Base-by-base conservation (phyloP, 1,140 invertebrate species). In the Eurosta solidaginis region DNA sequence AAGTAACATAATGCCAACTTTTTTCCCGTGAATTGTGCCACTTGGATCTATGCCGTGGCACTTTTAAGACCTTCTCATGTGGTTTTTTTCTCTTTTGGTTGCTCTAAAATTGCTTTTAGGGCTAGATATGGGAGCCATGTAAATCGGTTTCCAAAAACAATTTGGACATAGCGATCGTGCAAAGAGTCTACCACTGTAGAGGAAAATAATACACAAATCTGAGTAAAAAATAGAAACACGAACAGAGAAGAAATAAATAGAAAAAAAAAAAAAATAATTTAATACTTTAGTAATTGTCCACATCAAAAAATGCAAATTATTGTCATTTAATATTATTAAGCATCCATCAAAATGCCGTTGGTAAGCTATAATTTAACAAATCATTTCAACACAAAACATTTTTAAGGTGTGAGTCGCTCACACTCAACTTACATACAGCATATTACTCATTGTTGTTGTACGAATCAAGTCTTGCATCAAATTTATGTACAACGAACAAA, bases 301-400 rank as follows among this genome's bases (percentile, higher is more conserved):
- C 59, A 6, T 17, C 59, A 17, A 68, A 68, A 68, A 68, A 68
- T 68, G 59, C 59, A 68, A 68, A 68, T 68, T 36, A 68, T 40
- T 20, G 27, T 54, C 14, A 14, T 40, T n/a, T 68, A 33, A 9
- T 40, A 54, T 14, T 36, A 20, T 68, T 33, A 68, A 40, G 36
- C 33, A 36, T 22, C 22, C 59, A 20, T 14, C 59, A 2, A 68
- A 68, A 68, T 40, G 59, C 33, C 59, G n/a, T 1, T 40, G 59
- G 33, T 68, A 68, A 68, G 59, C 59, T 68, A 68, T 68, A 68
- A 68, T 68, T 68, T 68, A 40, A 68, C n/a, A 68, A 68, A 68
- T 68, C 40, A 68, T 22, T 33, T 68, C 59, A 33, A 68, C 59
- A 68, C 33, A 68, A 68, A 20, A 20, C 59, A 33, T 20, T 40